Conservation (phyloP, 1,140 invertebrate species). For the Lerema accius region DNA sequence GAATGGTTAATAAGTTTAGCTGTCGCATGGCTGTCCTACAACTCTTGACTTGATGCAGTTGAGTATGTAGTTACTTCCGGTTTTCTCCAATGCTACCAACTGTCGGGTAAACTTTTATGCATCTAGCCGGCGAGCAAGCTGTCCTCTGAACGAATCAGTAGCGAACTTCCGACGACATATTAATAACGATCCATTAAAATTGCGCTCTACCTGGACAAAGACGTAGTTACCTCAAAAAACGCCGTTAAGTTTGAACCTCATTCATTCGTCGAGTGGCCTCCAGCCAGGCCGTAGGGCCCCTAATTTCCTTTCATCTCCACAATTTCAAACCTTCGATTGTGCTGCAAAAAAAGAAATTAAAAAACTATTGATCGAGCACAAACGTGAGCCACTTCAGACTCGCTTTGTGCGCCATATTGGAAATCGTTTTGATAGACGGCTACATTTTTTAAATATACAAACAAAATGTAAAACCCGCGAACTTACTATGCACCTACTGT, state of each 20-base stretch:
- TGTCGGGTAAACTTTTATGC: no score
- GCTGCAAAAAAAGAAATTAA: constrained; percentile 71
- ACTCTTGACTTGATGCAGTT: no score
- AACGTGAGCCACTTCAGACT: constrained; percentile 67
- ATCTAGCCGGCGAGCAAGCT: neutral
- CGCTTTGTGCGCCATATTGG: constrained; percentile 73
- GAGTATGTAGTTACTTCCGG: no score
- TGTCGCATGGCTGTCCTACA: no score
- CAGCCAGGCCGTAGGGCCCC: constrained; percentile 57
- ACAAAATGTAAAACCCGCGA: constrained; percentile 19
- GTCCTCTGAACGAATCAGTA: constrained; percentile 38
- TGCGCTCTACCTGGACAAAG: constrained; percentile 68
- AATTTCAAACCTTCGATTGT: constrained; percentile 74
- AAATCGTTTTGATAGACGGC: constrained; percentile 67
- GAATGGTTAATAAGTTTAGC: no score
- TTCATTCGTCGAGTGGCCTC: constrained; percentile 72
- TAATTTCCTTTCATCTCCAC: constrained; percentile 74
- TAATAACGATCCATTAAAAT: constrained; percentile 68
- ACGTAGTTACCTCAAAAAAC: constrained; percentile 61
- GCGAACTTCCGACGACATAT: constrained; percentile 51
- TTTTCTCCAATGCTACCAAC: no score
- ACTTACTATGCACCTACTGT: neutral
- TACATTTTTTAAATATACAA: constrained; percentile 49
- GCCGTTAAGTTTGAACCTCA: constrained; percentile 68
- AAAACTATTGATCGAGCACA: constrained; percentile 78